Percentiles rank a stretch among this genome's conserved stretches.
Evolutionary conservation across 2,113 vertebrate genomes (phyloP).

Genomic region (Corythornis madagascariensis): DNA sequence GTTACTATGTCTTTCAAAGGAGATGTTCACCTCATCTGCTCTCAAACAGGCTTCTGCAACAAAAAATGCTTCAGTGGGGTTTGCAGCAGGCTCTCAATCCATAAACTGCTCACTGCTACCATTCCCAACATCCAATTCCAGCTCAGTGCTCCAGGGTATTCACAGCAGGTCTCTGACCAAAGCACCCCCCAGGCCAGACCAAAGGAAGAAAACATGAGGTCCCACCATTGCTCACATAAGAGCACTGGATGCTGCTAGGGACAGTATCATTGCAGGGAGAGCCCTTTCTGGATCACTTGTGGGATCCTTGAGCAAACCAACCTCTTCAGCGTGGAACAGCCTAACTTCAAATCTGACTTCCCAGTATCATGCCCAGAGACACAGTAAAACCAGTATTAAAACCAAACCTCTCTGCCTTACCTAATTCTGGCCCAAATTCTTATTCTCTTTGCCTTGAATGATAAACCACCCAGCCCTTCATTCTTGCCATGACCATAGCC

Average conservation of each 20-base stretch:
- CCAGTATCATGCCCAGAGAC: background rate
- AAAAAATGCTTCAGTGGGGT: background rate
- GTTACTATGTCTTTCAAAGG: background rate
- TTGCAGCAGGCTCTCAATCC: background rate
- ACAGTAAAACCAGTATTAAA: background rate
- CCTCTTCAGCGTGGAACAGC: background rate
- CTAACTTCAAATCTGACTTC: background rate
- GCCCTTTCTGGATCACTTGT: background rate
- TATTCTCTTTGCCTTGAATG: background rate
- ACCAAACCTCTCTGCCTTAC: background rate
- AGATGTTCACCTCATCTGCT: background rate
- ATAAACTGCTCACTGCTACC: accelerated
- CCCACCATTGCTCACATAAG: background rate
- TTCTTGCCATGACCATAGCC: background rate
- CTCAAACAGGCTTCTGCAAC: background rate
- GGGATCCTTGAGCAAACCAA: background rate
- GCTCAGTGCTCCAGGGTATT: too few relatives aligned
- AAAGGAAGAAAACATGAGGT: background rate
- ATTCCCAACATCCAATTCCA: background rate
- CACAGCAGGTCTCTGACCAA: background rate
- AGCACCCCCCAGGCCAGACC: too few relatives aligned
- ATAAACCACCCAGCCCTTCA: background rate
- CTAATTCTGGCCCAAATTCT: background rate
- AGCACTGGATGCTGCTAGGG: background rate
- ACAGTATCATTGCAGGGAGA: background rate